phyloP scores from a whole-genome alignment of 2,113 vertebrate species.

The Gavialis gangeticus region DNA sequence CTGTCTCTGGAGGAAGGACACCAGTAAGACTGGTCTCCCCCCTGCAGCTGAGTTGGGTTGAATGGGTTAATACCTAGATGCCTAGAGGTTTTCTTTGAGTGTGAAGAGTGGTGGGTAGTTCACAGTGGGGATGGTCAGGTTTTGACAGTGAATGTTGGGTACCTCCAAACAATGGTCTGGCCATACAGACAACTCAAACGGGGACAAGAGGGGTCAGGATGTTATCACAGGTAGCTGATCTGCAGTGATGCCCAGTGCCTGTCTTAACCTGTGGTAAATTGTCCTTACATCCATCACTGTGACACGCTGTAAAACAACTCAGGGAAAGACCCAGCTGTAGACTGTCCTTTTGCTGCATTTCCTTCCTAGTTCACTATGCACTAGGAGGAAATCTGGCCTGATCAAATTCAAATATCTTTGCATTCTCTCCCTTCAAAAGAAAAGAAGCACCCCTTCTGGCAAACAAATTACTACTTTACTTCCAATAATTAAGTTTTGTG shows the following conservation, averaged over 20 bases:
- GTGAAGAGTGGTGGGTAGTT: background rate
- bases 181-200: no score
- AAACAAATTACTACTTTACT: background rate
- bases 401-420: background rate
- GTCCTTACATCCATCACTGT: background rate
- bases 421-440: background rate
- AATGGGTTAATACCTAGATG: background rate
- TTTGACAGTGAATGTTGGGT: background rate
- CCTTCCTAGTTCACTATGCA: background rate
- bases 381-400: background rate
- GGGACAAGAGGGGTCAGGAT: no score
- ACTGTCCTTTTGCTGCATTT: background rate
- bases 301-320: background rate
- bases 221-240: no score
- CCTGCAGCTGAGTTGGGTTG: accelerated
- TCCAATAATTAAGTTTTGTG: background rate
- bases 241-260: no score
- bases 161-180: background rate
- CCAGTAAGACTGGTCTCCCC: background rate
- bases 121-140: no score
- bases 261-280: no score
- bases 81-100: background rate
- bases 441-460: background rate
- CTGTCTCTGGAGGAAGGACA: background rate
- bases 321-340: background rate